phyloP scores from a whole-genome alignment of 2,797 vertebrate species.

The Melanotaenia pygmaea region DNA sequence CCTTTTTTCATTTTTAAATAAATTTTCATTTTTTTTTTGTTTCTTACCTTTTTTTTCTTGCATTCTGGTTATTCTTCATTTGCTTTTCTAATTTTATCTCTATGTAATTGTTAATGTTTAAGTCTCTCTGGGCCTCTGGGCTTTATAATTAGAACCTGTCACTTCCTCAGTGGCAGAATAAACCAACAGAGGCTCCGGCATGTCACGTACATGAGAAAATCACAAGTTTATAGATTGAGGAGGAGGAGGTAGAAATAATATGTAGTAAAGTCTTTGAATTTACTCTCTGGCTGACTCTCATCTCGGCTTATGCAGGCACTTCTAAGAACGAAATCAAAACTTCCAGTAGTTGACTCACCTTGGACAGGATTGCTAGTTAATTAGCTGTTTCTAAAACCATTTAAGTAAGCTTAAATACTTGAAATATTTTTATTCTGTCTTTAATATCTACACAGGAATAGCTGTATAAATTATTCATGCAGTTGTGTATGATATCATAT shows the following conservation, averaged over 20 bases:
- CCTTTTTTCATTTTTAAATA: slow-evolving; percentile 20
- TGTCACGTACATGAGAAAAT: slow-evolving; percentile 62
- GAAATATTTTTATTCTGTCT: slow-evolving; percentile 64
- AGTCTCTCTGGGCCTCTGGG: slow-evolving; percentile 51
- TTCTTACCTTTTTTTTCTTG: slow-evolving; percentile 15
- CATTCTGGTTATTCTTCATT: slow-evolving; percentile 35
- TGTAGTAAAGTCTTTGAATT: slow-evolving; percentile 64
- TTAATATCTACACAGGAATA: slow-evolving; percentile 71
- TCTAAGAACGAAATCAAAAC: slow-evolving; percentile 60
- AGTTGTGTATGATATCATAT: slow-evolving; percentile 49
- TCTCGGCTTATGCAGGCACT: slow-evolving; percentile 56
- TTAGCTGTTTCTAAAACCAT: slow-evolving; percentile 71
- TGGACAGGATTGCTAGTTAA: slow-evolving; percentile 53
- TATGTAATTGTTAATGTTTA: slow-evolving; percentile 70
- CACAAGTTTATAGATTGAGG: slow-evolving; percentile 50
- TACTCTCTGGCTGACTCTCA: slow-evolving; percentile 52
- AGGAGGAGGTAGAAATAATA: slow-evolving; percentile 53
- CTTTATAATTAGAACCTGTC: slow-evolving; percentile 76
- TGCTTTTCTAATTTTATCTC: slow-evolving; percentile 64
- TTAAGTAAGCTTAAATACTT: slow-evolving; percentile 60
- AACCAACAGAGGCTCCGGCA: slow-evolving; percentile 55
- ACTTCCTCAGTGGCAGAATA: slow-evolving; percentile 57
- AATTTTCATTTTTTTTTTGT: slow-evolving; percentile 47
- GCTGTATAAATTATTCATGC: slow-evolving; percentile 73
- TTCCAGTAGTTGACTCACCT: slow-evolving; percentile 39